Evolutionary conservation across 2,113 vertebrate genomes (phyloP).

Genomic region (Psilopsiagon aymara): DNA sequence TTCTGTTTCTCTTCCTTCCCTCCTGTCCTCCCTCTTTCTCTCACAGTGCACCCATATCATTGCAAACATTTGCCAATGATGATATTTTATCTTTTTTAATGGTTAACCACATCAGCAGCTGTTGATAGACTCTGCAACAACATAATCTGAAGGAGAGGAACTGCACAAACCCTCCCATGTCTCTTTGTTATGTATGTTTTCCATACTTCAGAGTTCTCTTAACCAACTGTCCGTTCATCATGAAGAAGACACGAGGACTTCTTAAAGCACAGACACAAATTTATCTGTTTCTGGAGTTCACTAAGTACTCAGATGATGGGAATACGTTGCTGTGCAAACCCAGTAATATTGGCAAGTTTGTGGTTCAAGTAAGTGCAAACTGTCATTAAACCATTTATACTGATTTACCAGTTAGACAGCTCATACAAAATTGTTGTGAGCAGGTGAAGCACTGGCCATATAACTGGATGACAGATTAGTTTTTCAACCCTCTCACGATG

Average conservation of each 20-base stretch:
- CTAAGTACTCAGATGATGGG: not conserved
- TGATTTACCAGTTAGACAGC: not conserved
- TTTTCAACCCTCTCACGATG: not conserved
- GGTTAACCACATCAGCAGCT: not conserved
- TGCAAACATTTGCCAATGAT: not conserved
- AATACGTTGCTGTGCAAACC: not conserved
- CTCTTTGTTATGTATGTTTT: not conserved
- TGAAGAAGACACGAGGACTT: accelerated
- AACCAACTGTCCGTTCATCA: not conserved
- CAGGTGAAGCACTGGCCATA: not conserved
- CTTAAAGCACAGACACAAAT: not conserved
- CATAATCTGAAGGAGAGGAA: not conserved
- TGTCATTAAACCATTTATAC: not conserved
- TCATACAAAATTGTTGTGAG: not conserved
- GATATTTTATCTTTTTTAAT: not conserved
- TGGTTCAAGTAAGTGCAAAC: not conserved
- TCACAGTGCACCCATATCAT: not conserved
- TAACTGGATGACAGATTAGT: not conserved
- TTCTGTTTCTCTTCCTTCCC: not conserved
- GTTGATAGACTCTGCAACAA: not conserved
- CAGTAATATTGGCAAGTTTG: not conserved
- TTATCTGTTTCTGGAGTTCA: not conserved
- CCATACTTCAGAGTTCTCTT: not conserved
- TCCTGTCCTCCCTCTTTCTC: not conserved
- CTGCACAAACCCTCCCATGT: not conserved